Evolutionary conservation across 1,140 invertebrate genomes (phyloP).

Genomic region (Trichonephila inaurata): DNA sequence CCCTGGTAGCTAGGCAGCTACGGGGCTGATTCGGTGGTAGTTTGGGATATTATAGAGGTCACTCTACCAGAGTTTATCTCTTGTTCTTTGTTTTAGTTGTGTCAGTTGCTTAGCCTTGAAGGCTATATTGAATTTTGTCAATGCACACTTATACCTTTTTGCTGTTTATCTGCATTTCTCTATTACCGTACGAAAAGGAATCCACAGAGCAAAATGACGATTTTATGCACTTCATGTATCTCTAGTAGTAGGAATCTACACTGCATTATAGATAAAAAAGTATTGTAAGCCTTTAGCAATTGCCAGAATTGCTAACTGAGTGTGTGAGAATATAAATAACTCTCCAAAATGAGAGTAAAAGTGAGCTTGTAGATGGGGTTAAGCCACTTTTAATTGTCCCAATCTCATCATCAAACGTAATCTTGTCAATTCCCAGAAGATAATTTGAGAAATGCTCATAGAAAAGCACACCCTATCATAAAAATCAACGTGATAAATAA

Average conservation of each 20-base stretch:
- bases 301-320: neutral
- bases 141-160: neutral
- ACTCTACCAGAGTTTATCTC: too few species aligned
- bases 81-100: too few species aligned
- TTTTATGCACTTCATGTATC: too few species aligned
- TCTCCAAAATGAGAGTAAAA: neutral
- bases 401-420: neutral
- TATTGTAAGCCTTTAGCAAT: slow-evolving; percentile 4
- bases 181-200: neutral
- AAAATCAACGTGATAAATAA: too few species aligned
- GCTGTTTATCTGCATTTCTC: neutral
- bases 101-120: too few species aligned
- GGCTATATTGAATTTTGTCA: too few species aligned
- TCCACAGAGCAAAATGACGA: neutral
- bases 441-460: too few species aligned
- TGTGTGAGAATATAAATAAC: neutral
- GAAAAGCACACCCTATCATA: too few species aligned
- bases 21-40: too few species aligned
- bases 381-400: slow-evolving; percentile 27
- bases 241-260: slow-evolving; percentile 1
- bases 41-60: too few species aligned
- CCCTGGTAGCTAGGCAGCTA: too few species aligned
- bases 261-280: neutral
- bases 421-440: too few species aligned
- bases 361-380: slow-evolving; percentile 16